phyloP scores from a whole-genome alignment of 2,797 vertebrate genomes.

The Hippocampus kuda region DNA sequence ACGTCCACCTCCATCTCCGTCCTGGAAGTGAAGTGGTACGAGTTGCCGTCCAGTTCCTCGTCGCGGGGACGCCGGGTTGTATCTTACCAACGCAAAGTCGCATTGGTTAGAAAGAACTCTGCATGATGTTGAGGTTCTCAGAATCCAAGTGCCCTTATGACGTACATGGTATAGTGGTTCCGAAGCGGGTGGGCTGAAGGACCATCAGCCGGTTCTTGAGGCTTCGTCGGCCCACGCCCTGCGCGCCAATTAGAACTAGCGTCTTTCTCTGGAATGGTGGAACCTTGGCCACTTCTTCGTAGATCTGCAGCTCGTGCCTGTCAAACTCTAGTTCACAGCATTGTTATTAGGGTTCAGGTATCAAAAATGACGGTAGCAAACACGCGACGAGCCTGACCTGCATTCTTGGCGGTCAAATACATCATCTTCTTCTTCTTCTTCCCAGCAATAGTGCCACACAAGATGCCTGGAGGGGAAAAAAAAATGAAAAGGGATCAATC shows the following conservation, averaged over 20 bases:
- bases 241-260: conserved; percentile 90
- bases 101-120: neutral
- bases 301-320: conserved; percentile 96
- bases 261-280: conserved; percentile 97
- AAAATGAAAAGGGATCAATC: neutral
- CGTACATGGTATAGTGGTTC: conserved; percentile 89
- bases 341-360: neutral
- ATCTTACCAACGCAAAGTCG: conserved; percentile 55
- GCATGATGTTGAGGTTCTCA: too few species aligned
- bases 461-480: conserved; percentile 68
- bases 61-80: conserved; percentile 90
- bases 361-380: neutral
- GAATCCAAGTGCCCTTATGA: neutral
- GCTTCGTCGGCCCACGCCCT: conserved; percentile 93
- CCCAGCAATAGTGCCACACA: conserved; percentile 87
- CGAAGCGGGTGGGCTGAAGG: conserved; percentile 81
- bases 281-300: conserved; percentile 95
- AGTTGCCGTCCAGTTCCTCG: conserved; percentile 87
- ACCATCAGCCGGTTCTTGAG: conserved; percentile 94
- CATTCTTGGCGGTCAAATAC: conserved; percentile 95
- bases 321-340: conserved; percentile 78
- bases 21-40: conserved; percentile 86
- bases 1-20: conserved; percentile 91
- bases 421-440: conserved; percentile 99
- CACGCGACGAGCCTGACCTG: conserved; percentile 64